phyloP scores from a whole-genome alignment of 1,140 invertebrate species.

The Pachyrhynchus sulphureomaculatus region DNA sequence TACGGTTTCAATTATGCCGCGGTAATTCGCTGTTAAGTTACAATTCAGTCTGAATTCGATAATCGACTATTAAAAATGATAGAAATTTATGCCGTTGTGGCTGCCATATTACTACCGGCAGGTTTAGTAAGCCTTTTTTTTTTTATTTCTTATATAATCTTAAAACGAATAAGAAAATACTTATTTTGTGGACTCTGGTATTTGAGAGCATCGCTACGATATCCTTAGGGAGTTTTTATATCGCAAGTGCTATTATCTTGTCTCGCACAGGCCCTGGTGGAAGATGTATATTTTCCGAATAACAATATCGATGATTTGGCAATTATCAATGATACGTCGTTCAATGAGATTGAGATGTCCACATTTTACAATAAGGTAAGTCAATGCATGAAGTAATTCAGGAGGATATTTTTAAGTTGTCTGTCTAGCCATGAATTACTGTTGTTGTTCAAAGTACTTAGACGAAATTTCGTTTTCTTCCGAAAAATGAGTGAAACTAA shows the following conservation, averaged over 20 bases:
- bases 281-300: background rate
- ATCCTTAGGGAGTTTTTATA: conserved; percentile 13
- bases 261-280: background rate
- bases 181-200: conserved; percentile 2
- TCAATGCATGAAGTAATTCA: no score
- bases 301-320: conserved; percentile 17
- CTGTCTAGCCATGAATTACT: no score
- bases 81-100: conserved; percentile 13
- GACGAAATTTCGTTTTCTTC: no score
- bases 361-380: conserved; percentile 3
- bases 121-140: conserved; percentile 1
- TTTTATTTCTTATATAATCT: conserved; percentile 13
- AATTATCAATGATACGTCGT: conserved; percentile 20
- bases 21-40: no score
- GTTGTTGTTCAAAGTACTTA: no score
- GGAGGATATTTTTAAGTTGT: no score
- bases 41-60: background rate
- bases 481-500: no score
- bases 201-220: conserved; percentile 11
- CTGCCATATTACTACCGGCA: conserved; percentile 9
- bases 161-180: background rate
- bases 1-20: no score
- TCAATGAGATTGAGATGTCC: background rate
- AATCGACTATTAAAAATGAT: background rate
- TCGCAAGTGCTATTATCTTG: conserved; percentile 13